Conservation (phyloP, 2,888 invertebrate genomes). For the Microctonus hyperodae region DNA sequence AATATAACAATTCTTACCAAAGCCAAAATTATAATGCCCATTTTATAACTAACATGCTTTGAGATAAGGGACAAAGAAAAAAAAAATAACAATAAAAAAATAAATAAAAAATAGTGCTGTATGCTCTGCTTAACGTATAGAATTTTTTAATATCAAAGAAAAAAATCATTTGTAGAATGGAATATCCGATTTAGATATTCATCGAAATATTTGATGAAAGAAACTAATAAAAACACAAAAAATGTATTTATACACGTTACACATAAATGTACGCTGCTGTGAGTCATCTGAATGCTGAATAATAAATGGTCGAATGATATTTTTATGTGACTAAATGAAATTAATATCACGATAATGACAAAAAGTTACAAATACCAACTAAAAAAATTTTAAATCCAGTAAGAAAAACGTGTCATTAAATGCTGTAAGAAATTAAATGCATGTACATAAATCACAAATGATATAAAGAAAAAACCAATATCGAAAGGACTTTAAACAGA, state of each 20-base stretch:
- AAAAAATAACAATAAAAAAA: constrained; percentile 10
- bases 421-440: constrained; percentile 42
- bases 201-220: not conserved
- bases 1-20: constrained; percentile 39
- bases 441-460: constrained; percentile 38
- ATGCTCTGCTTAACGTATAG: constrained; percentile 22
- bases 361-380: not conserved
- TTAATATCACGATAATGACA: not conserved
- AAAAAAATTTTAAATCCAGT: constrained; percentile 7
- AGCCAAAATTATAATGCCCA: constrained; percentile 39
- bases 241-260: not conserved
- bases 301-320: not conserved
- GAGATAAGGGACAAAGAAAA: constrained; percentile 16
- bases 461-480: constrained; percentile 31
- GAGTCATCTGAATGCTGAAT: not conserved
- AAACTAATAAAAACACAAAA: not conserved
- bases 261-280: not conserved
- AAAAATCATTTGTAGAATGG: not conserved
- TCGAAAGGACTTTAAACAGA: constrained; percentile 22
- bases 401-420: constrained; percentile 31
- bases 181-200: not conserved
- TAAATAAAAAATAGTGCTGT: constrained; percentile 19
- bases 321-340: not conserved
- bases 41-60: constrained; percentile 39
- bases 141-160: constrained; percentile 23